phyloP scores from a whole-genome alignment of 1,140 invertebrate species.

The Pantala flavescens region DNA sequence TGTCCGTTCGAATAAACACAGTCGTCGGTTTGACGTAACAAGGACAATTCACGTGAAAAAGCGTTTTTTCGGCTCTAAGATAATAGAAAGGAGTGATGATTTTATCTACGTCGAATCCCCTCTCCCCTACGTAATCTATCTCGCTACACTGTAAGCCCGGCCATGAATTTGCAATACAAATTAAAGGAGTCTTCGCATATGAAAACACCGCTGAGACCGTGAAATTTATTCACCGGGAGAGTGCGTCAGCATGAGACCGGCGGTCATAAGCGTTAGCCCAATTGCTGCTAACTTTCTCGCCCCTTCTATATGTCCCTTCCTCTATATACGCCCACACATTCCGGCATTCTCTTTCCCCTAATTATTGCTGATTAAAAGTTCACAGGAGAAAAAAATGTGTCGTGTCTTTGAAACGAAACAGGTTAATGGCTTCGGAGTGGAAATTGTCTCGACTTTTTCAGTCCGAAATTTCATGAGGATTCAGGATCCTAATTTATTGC shows the following conservation, averaged over 20 bases:
- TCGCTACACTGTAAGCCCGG: not conserved
- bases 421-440: too few relatives aligned
- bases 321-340: not conserved
- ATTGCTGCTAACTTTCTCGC: not conserved
- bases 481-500: too few relatives aligned
- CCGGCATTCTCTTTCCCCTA: not conserved
- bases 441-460: too few relatives aligned
- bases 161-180: constrained; percentile 10
- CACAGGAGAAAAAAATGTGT: too few relatives aligned
- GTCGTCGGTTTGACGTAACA: too few relatives aligned
- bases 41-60: too few relatives aligned
- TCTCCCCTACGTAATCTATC: not conserved
- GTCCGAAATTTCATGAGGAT: too few relatives aligned
- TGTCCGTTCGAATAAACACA: too few relatives aligned
- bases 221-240: constrained; percentile 6
- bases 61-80: too few relatives aligned
- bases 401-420: too few relatives aligned
- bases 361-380: too few relatives aligned
- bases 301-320: not conserved
- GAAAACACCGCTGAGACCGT: not conserved
- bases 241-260: not conserved
- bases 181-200: constrained; percentile 1
- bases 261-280: not conserved
- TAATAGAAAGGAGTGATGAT: too few relatives aligned
- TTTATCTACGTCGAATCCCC: not conserved